Base-by-base conservation (phyloP, 2,113 vertebrate species). In the Halichoerus grypus region DNA sequence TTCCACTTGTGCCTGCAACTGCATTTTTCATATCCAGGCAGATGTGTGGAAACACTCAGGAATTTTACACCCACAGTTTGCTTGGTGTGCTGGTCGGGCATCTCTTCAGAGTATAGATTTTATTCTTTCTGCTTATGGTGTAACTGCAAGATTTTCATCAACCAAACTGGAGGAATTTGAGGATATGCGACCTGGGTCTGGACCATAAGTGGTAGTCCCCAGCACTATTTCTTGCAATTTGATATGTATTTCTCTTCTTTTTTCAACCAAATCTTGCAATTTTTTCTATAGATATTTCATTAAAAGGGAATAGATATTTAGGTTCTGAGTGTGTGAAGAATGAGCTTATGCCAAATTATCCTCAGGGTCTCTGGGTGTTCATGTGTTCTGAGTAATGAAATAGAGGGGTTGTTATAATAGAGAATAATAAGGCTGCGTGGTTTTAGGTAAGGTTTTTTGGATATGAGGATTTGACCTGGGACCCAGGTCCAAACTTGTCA, bases 21-120 rank as follows among this genome's bases (percentile, higher is more conserved):
- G 81, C 95, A 92, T 98, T 98, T 99, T 98, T 98, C 97, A 98
- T 98, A 92, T 91, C 90, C 90, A 98, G 98, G 97, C 97, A 98
- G 98, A 98, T 92, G 97, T 59, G 51, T 95, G 91, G 96, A 96
- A 97, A 97, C 65, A 97, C 85, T 97, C 91, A 94, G 0, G 39
- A 97, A 85, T 97, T 98, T 98, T 97, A 98, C 55, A 97, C 81
- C 97, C 95, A 81, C 0, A 0, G 59, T 93, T 97, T 96, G 82
- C 90, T 76, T 94, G 82, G 80, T 98, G 82, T 98, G 92, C 95
- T 97, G 96, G 87, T 87, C 80, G 90, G 88, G 3, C 28, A 92
- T 96, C 98, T 97, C 89, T 98, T 98, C 91, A 76, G 81, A 97
- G 92, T n/a, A 97, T 74, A 36, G 21, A 19, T 98, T 98, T 97